A percentile compares a stretch with the other conserved stretches of the same genome.
Conservation (phyloP, 2,113 vertebrate species). For the Aegithalos caudatus region DNA sequence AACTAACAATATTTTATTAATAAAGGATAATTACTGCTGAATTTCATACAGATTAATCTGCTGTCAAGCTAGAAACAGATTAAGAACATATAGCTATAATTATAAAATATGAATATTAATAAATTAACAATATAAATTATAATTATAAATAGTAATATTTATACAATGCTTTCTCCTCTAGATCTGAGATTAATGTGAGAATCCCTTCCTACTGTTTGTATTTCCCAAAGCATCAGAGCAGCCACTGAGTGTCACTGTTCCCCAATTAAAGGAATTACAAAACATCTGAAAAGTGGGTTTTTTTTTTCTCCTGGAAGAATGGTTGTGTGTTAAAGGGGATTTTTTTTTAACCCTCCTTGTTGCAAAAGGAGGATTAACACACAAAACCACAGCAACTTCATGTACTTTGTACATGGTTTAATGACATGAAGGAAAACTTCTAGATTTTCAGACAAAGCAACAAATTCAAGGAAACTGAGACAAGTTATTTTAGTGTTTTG, state of each 20-base stretch:
- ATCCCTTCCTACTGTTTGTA: neutral
- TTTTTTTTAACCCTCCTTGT: neutral
- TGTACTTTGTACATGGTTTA: neutral
- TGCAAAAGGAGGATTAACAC: neutral
- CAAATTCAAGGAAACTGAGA: neutral
- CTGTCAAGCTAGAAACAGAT: neutral
- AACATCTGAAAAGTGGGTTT: neutral
- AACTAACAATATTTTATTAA: neutral
- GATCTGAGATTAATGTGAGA: neutral
- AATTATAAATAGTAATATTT: neutral
- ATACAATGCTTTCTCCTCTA: neutral
- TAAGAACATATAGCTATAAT: neutral
- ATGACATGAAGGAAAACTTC: neutral
- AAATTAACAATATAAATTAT: neutral
- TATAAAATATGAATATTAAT: too few species aligned
- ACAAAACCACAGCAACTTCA: neutral
- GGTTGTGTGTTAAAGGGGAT: neutral
- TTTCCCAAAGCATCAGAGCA: neutral
- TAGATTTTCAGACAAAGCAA: neutral
- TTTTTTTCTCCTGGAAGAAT: neutral
- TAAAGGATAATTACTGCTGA: neutral
- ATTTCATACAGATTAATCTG: neutral
- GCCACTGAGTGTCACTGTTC: constrained; percentile 63
- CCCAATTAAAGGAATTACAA: neutral
- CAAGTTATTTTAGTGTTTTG: neutral